phyloP scores from a whole-genome alignment of 1,140 invertebrate genomes.

The Lucilia sericata region DNA sequence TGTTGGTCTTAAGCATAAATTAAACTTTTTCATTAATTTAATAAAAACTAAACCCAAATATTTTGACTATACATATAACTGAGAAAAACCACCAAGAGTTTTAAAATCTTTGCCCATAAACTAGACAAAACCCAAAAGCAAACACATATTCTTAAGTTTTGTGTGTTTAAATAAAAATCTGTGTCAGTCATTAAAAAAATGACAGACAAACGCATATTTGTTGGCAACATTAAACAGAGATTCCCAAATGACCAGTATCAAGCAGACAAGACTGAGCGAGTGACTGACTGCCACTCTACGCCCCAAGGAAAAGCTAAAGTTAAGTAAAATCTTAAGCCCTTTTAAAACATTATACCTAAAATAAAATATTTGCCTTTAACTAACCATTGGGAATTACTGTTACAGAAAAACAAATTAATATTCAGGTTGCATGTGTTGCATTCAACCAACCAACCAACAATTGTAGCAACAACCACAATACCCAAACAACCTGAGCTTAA shows the following conservation, averaged over 20 bases:
- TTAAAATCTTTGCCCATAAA: too few species aligned
- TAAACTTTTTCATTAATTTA: too few species aligned
- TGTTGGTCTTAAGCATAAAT: too few species aligned
- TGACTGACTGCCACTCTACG: neutral
- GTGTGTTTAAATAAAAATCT: neutral
- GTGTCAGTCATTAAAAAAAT: neutral
- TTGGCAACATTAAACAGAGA: neutral
- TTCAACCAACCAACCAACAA: neutral
- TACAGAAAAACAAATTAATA: neutral
- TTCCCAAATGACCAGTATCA: neutral
- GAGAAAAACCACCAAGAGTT: too few species aligned
- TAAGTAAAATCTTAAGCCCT: neutral
- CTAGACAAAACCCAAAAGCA: neutral
- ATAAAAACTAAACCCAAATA: too few species aligned
- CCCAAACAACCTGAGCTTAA: neutral
- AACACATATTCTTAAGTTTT: neutral
- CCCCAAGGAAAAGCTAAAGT: neutral
- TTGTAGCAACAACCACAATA: neutral
- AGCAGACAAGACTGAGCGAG: too few species aligned
- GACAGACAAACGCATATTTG: neutral
- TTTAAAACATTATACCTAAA: neutral
- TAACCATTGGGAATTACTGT: neutral
- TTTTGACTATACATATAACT: too few species aligned
- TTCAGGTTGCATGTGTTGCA: slow-evolving; percentile 26
- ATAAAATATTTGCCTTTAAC: too few species aligned